Percentiles rank a stretch among this genome's conserved stretches.
Conservation (phyloP, 92 coral and sea anemone genomes). For the Scolanthus callimorphus region DNA sequence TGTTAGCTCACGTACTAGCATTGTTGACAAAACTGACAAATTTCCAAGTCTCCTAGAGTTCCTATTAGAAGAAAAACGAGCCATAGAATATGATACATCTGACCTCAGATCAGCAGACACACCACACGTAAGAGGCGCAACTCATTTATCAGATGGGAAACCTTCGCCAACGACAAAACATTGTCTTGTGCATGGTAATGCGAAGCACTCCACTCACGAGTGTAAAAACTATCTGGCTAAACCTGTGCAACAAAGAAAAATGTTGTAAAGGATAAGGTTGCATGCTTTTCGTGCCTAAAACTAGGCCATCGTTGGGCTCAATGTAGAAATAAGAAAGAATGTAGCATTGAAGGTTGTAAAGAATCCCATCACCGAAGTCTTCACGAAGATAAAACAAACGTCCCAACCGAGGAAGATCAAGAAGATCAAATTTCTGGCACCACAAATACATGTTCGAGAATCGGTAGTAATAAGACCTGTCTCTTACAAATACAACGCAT, state of each 20-base stretch:
- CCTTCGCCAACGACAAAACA: neutral
- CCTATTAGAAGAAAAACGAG: slow-evolving; percentile 19
- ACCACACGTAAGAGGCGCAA: slow-evolving; percentile 6
- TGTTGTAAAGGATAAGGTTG: slow-evolving; percentile 13
- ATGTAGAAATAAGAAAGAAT: slow-evolving; percentile 13
- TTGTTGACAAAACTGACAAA: slow-evolving; percentile 25
- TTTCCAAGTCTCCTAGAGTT: slow-evolving; percentile 37
- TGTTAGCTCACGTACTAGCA: slow-evolving; percentile 22
- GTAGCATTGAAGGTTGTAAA: slow-evolving; percentile 10
- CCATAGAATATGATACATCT: slow-evolving; percentile 38
- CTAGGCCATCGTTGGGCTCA: slow-evolving; percentile 8
- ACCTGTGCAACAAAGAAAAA: slow-evolving; percentile 6
- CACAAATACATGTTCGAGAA: neutral
- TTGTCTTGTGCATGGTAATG: slow-evolving; percentile 19
- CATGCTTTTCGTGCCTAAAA: slow-evolving; percentile 29
- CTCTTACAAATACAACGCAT: too few species aligned
- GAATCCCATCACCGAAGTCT: slow-evolving; percentile 16
- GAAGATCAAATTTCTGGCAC: neutral
- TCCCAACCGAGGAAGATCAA: neutral
- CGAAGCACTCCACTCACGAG: slow-evolving; percentile 14
- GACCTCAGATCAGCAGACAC: slow-evolving; percentile 12
- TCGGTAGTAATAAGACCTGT: neutral
- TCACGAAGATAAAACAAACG: slow-evolving; percentile 13
- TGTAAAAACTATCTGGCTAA: slow-evolving; percentile 17
- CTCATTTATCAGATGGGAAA: neutral